Base-by-base conservation (phyloP, 2,797 vertebrate genomes). In the Siniperca scherzeri region DNA sequence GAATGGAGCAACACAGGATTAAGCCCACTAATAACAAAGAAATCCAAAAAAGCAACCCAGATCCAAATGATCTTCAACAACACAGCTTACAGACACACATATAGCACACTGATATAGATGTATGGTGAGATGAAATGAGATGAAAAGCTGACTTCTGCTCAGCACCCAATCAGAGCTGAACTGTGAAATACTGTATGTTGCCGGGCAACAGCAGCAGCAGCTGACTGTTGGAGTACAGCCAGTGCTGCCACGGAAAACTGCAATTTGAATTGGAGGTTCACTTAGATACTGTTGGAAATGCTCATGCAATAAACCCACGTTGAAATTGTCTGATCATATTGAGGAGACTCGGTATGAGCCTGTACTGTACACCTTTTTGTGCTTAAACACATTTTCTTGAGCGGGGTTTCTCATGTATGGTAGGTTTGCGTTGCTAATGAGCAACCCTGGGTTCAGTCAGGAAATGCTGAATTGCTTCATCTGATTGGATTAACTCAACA, bases 161-260 rank as follows among this genome's bases (percentile, higher is more conserved):
- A 88, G 92, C 86, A 82, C 69, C 89, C 84, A 52, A 91, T 92
- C 92, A 90, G 85, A 90, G 91, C 93, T 94, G 92, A 95, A 95
- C 94, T 95, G 94, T 94, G 94, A 94, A 93, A 94, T 93, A 92
- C 90, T 92, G 90, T 93, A 95, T 93, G 96, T 96, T 96, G 96
- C 96, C 16, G 92, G 94, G 96, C 96, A 96, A 96, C 82, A 76
- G 87, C 93, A 94, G 94, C 93, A 91, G 89, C 90, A 91, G 90
- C 92, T 92, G 89, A 95, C 92, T 94, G 91, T 89, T 93, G 94
- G 92, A 94, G 93, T 89, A 91, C 80, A 92, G 93, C 92, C 95
- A 92, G 87, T 87, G 88, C 92, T 82, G 78, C 84, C 86, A 78
- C 81, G 74, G 85, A 93, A 94, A 89, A 94, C 92, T 91, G 92